phyloP scores from a whole-genome alignment of 2,888 invertebrate species.

The Clivina fossor region DNA sequence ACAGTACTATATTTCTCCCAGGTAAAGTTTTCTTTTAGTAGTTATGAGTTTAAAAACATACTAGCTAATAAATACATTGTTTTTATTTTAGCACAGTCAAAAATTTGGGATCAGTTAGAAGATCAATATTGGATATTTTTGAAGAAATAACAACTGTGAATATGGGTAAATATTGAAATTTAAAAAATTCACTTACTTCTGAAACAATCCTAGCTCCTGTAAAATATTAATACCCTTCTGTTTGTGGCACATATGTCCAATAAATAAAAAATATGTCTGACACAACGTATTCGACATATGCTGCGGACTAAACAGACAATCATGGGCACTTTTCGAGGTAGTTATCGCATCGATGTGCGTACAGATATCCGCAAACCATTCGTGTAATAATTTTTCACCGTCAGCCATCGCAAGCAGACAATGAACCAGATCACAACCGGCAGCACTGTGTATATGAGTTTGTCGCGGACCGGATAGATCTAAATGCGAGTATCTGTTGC shows the following conservation, averaged over 20 bases:
- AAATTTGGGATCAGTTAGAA: no score
- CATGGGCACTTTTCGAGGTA: constrained; percentile 75
- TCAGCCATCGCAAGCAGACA: constrained; percentile 70
- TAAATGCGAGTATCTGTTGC: constrained; percentile 82
- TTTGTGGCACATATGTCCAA: constrained; percentile 81
- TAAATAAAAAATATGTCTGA: constrained; percentile 91
- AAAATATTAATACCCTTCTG: constrained; percentile 70
- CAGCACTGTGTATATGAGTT: constrained; percentile 65
- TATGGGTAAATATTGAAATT: constrained; percentile 1
- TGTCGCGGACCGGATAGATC: constrained; percentile 66
- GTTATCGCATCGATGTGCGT: constrained; percentile 73
- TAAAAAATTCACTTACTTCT: constrained; percentile 66
- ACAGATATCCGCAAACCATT: constrained; percentile 78
- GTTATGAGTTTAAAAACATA: no score
- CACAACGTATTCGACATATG: constrained; percentile 87
- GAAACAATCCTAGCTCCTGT: constrained; percentile 72
- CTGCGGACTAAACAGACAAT: constrained; percentile 84
- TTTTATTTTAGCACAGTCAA: no score
- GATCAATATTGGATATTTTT: no score
- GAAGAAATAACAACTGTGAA: neutral
- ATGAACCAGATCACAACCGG: constrained; percentile 73
- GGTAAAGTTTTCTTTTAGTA: no score
- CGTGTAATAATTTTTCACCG: constrained; percentile 70
- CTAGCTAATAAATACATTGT: no score
- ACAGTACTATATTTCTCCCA: no score